A percentile compares a stretch with the other conserved stretches of the same genome.
Evolutionary conservation across 2,797 vertebrate genomes (phyloP).

Genomic region (Naso thynnoides): DNA sequence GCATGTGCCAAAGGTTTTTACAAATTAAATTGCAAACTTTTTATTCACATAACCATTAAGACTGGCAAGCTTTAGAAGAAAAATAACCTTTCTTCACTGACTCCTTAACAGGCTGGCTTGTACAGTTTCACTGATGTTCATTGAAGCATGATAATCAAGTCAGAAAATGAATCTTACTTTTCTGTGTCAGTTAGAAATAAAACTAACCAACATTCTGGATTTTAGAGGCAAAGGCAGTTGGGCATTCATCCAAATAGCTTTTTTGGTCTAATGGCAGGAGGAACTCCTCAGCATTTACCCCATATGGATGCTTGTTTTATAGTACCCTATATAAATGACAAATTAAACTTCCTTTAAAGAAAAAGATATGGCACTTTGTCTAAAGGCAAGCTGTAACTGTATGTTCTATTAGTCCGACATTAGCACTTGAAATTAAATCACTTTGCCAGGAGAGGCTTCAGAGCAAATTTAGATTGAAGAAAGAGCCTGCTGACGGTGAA

Average conservation of each 20-base stretch:
- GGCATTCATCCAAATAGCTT: conserved; percentile 13
- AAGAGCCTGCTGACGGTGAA: conserved; percentile 37
- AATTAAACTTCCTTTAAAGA: conserved; percentile 23
- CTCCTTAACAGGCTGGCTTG: conserved; percentile 3
- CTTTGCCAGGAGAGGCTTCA: conserved; percentile 14
- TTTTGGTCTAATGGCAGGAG: conserved; percentile 15
- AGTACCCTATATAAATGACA: conserved; percentile 26
- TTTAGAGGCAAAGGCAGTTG: conserved; percentile 17
- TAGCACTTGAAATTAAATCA: conserved; percentile 12
- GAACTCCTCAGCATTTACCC: conserved; percentile 18
- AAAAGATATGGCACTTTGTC: conserved; percentile 15
- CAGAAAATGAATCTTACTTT: conserved; percentile 2
- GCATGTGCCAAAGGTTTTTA: not conserved
- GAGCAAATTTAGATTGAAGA: conserved; percentile 41
- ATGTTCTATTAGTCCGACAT: conserved; percentile 15
- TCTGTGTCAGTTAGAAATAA: conserved; percentile 24
- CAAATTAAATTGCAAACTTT: conserved; percentile 30
- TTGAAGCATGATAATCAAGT: conserved; percentile 10
- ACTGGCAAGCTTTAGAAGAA: conserved; percentile 9
- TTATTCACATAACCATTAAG: conserved; percentile 9
- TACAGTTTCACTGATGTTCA: conserved; percentile 26
- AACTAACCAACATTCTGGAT: conserved; percentile 1
- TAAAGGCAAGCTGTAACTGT: conserved; percentile 21
- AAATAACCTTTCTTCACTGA: not conserved
- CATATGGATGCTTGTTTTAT: conserved; percentile 25